Conservation (phyloP, 2,888 invertebrate genomes). For the Hyposoter dolosus region DNA sequence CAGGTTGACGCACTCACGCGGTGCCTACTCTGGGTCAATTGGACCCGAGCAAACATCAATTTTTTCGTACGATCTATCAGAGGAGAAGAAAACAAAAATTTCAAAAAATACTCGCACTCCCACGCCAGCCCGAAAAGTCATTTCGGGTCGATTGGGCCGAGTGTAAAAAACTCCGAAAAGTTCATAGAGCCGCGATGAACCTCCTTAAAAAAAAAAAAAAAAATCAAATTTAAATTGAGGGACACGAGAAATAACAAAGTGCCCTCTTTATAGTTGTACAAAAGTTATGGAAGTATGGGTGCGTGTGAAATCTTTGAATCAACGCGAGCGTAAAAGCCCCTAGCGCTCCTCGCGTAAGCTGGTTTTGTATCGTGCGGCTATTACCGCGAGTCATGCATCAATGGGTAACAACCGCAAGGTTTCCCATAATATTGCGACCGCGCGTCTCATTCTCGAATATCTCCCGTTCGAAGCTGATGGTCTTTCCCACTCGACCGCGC, state of each 20-base stretch:
- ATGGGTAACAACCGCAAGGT: slow-evolving; percentile 83
- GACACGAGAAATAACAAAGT: not conserved
- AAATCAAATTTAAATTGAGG: too few species aligned
- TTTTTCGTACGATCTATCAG: not conserved
- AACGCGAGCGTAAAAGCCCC: slow-evolving; percentile 4
- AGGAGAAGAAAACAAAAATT: too few species aligned
- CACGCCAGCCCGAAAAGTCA: too few species aligned
- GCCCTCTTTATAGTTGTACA: not conserved
- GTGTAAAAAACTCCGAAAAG: too few species aligned
- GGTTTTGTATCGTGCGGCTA: slow-evolving; percentile 83
- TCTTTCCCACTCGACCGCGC: slow-evolving; percentile 53
- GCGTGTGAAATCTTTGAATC: not conserved
- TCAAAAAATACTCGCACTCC: too few species aligned
- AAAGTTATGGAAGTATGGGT: not conserved
- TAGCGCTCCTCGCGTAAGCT: slow-evolving; percentile 79
- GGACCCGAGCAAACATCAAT: not conserved
- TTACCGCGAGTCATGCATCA: slow-evolving; percentile 84
- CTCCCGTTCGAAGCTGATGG: slow-evolving; percentile 36
- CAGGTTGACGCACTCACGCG: too few species aligned
- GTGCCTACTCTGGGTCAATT: too few species aligned
- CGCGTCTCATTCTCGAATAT: slow-evolving; percentile 57
- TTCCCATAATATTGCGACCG: slow-evolving; percentile 67
- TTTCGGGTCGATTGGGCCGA: too few species aligned
- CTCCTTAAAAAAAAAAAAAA: too few species aligned
- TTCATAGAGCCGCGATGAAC: too few species aligned